Conservation (phyloP, 23 tunicate genomes). For the Aplidium turbinatum region DNA sequence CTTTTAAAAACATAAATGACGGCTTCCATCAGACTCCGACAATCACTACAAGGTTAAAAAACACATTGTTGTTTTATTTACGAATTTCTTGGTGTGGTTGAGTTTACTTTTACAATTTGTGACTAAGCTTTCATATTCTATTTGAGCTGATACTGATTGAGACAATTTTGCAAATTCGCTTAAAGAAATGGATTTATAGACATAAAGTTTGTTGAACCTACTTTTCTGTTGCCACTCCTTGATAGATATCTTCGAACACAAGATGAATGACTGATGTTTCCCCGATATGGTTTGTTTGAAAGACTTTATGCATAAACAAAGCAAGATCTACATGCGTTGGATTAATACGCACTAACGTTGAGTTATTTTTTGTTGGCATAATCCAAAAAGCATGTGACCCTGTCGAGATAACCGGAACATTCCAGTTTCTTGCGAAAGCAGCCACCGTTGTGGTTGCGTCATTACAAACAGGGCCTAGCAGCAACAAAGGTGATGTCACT, state of each 20-base stretch:
- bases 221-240: constrained; percentile 43
- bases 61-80: too few relatives aligned
- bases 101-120: too few relatives aligned
- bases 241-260: constrained; percentile 2
- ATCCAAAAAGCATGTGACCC: constrained; percentile 65
- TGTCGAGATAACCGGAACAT: constrained; percentile 66
- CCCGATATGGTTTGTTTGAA: not conserved
- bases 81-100: too few relatives aligned
- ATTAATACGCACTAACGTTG: constrained; percentile 48
- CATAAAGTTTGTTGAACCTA: too few relatives aligned
- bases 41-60: constrained; percentile 53
- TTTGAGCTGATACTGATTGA: too few relatives aligned
- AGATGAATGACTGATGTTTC: not conserved
- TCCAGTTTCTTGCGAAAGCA: constrained; percentile 71
- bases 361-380: constrained; percentile 25
- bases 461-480: constrained; percentile 86
- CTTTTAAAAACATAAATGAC: constrained; percentile 35
- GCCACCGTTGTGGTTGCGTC: constrained; percentile 55
- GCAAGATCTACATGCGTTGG: constrained; percentile 61
- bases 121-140: too few relatives aligned
- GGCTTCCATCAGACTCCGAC: constrained; percentile 58
- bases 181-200: too few relatives aligned
- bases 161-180: too few relatives aligned
- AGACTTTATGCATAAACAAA: constrained; percentile 27
- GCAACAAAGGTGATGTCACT: constrained; percentile 49